Evolutionary conservation across 2,888 invertebrate species (phyloP), one percentile per base, ranked within the genome.

Genomic region (Neoitamus cyanurus): DNA sequence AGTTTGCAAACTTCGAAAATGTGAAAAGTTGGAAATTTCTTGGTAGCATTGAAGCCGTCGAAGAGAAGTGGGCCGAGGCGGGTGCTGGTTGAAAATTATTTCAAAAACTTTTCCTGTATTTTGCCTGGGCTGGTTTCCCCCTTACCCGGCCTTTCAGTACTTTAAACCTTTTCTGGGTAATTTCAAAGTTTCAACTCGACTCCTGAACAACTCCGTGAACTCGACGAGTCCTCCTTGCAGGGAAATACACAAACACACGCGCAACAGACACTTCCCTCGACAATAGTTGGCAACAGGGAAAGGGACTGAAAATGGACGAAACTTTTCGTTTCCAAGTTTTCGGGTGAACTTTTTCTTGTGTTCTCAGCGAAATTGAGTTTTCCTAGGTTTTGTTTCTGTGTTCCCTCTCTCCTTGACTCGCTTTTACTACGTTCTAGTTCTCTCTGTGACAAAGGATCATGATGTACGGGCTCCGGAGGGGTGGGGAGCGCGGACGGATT

Each of bases 151-250:
- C 30, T 15, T 31, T 30, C 31, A 70, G 30, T 30, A 72, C 72
- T 34, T 34, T 72, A 72, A 72, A 72, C 72, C 72, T 72, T 72
- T 72, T 34, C 34, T 31, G 72, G 34, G 31, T 31, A 72, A 34
- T 72, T 72, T 31, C 72, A n/a, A 72, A 72, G 72, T 72, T 72
- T 72, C 34, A 72, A 72, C 31, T 72, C 34, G 15, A 72, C 72
- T 72, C 31, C 31, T 72, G 31, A 72, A 72, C 34, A 72, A 20
- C 72, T 31, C 30, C 9, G 72, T 72, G 34, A 72, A 25, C 58
- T 58, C 58, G 58, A 58, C 58, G 58, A 58, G 25, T 58, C 9
- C 58, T 25, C 20, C 13, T 34, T 72, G 9, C 72, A 72, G 34
- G 72, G 9, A 72, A 15, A 72, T 72, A 34, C 34, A 70, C 70